Conservation (phyloP, 64 coral and sea anemone genomes). For the Hydrozoanthus tunicans region DNA sequence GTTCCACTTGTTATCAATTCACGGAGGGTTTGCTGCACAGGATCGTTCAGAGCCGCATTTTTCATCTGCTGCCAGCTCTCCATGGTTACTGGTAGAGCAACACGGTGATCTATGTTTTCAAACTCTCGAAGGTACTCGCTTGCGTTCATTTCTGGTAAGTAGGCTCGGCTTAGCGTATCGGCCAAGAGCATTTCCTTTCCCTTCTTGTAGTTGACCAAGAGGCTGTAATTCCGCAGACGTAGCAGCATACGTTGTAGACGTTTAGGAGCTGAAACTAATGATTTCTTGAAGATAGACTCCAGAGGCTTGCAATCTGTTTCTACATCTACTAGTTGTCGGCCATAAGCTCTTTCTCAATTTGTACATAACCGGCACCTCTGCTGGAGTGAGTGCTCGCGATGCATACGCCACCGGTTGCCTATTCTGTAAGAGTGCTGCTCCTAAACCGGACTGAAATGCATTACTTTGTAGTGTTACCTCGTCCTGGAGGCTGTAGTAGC, state of each 20-base stretch:
- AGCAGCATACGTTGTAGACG: neutral
- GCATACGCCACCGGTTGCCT: neutral
- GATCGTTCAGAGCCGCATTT: too few relatives aligned
- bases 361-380: neutral
- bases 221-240: conserved; percentile 43
- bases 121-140: conserved; percentile 12
- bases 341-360: conserved; percentile 23
- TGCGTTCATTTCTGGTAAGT: conserved; percentile 15
- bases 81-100: too few relatives aligned
- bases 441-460: conserved; percentile 11
- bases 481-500: conserved; percentile 40
- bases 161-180: neutral
- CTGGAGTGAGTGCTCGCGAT: neutral
- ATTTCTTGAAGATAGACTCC: neutral
- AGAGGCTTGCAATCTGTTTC: too few relatives aligned
- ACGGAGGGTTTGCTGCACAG: too few relatives aligned
- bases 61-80: too few relatives aligned
- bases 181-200: conserved; percentile 12
- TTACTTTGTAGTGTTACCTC: conserved; percentile 53
- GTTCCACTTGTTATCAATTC: too few relatives aligned
- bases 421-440: neutral
- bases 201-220: conserved; percentile 27
- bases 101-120: neutral
- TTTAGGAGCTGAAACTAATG: neutral
- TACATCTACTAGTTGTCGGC: too few relatives aligned